A percentile compares a stretch with the other conserved stretches of the same genome.
These are phyloP conservation scores for Neoascia interrupta DNA, from an alignment of 2,888 invertebrate species.

Conservation along the genomic window DNA sequence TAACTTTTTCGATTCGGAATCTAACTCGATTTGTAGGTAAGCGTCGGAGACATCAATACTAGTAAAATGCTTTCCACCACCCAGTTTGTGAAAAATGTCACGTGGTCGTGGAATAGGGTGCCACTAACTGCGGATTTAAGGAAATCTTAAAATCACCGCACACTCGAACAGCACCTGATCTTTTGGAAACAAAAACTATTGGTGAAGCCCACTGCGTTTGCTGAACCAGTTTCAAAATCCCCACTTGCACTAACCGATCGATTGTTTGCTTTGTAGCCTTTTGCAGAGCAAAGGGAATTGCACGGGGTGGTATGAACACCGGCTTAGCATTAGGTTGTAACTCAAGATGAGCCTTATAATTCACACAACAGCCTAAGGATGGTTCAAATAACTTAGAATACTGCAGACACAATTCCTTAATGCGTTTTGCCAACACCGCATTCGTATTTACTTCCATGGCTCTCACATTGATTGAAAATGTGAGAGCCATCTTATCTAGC, in stretches of 20 bases:
- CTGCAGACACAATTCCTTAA: slow-evolving; percentile 1
- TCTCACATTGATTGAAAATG: neutral
- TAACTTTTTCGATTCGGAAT: slow-evolving; percentile 45
- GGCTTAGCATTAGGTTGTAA: slow-evolving; percentile 16
- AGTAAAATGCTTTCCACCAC: slow-evolving; percentile 50
- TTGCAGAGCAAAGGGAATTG: slow-evolving; percentile 22
- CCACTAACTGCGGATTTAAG: neutral
- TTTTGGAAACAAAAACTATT: slow-evolving; percentile 15
- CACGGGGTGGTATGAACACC: neutral
- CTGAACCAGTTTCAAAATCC: slow-evolving; percentile 15
- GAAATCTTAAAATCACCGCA: slow-evolving; percentile 36
- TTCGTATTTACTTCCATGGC: neutral
- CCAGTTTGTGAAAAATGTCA: slow-evolving; percentile 55
- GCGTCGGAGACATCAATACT: slow-evolving; percentile 56
- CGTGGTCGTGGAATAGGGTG: slow-evolving; percentile 54
- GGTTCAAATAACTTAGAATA: slow-evolving; percentile 15
- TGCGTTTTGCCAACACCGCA: neutral
- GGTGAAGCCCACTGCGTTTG: slow-evolving; percentile 29
- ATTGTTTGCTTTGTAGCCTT: slow-evolving; percentile 9
- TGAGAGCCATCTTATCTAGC: slow-evolving; percentile 17
- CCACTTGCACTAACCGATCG: neutral
- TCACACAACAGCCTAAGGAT: slow-evolving; percentile 14
- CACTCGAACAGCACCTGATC: too few relatives aligned
- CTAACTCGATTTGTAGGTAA: slow-evolving; percentile 39
- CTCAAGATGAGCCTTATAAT: slow-evolving; percentile 19